Conservation (phyloP, 2,113 vertebrate genomes). For the Ciconia boyciana region DNA sequence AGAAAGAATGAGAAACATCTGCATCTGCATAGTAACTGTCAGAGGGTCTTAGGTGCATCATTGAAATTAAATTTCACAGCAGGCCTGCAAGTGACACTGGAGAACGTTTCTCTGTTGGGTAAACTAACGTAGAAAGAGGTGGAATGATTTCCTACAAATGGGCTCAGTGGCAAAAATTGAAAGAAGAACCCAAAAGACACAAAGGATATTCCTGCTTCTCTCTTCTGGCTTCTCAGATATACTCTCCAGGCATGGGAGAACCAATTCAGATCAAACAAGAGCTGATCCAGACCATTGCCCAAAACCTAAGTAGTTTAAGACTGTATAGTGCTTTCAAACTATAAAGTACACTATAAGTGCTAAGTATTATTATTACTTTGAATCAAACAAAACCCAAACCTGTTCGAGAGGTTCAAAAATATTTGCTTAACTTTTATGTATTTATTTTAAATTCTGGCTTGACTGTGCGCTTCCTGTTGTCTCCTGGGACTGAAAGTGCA, state of each 20-base stretch:
- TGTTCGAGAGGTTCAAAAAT: conserved; percentile 51
- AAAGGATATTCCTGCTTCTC: neutral
- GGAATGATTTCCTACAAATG: neutral
- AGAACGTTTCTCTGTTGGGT: neutral
- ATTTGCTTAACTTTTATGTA: conserved; percentile 64
- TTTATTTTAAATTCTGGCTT: conserved; percentile 60
- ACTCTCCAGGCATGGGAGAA: neutral
- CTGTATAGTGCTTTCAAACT: conserved; percentile 21
- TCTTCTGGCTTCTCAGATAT: neutral
- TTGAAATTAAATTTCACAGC: neutral
- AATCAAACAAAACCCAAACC: conserved; percentile 58
- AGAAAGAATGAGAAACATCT: conserved; percentile 28
- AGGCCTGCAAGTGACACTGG: neutral
- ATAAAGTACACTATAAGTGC: conserved; percentile 38
- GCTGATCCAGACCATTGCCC: neutral
- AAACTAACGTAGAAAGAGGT: neutral
- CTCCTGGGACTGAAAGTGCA: conserved; percentile 27
- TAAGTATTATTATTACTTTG: conserved; percentile 58
- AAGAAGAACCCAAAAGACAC: neutral
- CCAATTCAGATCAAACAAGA: neutral
- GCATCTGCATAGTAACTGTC: neutral
- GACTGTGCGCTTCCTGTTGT: conserved; percentile 27
- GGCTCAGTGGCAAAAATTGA: neutral
- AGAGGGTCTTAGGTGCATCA: neutral
- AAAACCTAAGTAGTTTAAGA: conserved; percentile 34